Base-by-base conservation (phyloP, 53 echinoderm and acorn worm species). In the Henricia sp. region DNA sequence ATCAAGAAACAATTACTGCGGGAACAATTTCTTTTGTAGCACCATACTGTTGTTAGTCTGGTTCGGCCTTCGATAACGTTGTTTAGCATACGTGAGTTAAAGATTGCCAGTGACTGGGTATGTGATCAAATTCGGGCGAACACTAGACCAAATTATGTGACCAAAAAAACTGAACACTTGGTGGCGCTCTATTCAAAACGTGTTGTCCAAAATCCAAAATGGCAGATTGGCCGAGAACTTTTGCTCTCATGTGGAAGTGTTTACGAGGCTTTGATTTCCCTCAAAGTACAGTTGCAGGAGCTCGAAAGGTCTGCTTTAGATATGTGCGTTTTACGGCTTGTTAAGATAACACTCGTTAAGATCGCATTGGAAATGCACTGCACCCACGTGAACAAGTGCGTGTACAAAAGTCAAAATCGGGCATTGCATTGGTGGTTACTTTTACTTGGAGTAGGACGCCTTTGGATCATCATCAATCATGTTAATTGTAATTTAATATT, bases 241-340 rank as follows among this genome's bases (percentile, higher is more conserved):
- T 64, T 46, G 52, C 37, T 32, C 62, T 43, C 10, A 39, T 80
- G 62, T 80, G 42, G 64, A 63, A 63, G 46, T 64, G 50, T 64
- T 60, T 80, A 29, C 62, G 64, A 34, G 80, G 64, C 20, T 28
- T 34, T 24, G 48, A 46, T 42, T 41, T 20, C 44, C 41, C 64
- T 28, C 20, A 38, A 32, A 80, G 42, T 39, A 42, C 27, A 27
- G 42, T 14, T 42, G 42, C 44, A 60, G 19, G 6, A 80, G 34
- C 44, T 41, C 46, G 80, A 21, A 80, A 80, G 64, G 80, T n/a
- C n/a, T n/a, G n/a, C 48, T 40, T n/a, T n/a, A n/a, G n/a, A n/a
- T n/a, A n/a, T n/a, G n/a, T n/a, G n/a, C n/a, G n/a, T n/a, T n/a
- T n/a, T n/a, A n/a, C n/a, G n/a, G n/a, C n/a, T n/a, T n/a, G n/a